Evolutionary conservation across 2,797 vertebrate genomes (phyloP).

Genomic region (Nyctibius grandis): DNA sequence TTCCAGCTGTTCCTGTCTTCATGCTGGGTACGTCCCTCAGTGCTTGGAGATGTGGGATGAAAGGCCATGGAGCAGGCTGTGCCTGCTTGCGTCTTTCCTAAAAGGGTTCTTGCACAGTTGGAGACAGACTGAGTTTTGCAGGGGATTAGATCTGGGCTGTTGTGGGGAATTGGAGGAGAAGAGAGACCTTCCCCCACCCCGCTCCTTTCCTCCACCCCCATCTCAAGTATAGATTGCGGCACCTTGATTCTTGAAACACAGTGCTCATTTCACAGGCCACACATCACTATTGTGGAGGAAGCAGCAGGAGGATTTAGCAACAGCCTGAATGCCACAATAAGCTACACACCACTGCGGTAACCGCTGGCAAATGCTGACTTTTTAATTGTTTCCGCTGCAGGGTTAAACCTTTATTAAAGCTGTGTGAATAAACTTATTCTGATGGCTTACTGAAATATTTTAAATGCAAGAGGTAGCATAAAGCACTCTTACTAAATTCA

Average conservation of each 20-base stretch:
- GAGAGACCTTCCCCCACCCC: background rate
- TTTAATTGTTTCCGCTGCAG: constrained; percentile 41
- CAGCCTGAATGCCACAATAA: constrained; percentile 26
- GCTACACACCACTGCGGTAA: background rate
- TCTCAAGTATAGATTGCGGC: background rate
- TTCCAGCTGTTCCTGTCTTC: background rate
- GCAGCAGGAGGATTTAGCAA: constrained; percentile 45
- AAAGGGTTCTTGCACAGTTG: background rate
- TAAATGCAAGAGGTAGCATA: background rate
- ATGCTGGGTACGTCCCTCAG: background rate
- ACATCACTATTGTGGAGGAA: constrained; percentile 45
- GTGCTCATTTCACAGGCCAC: constrained; percentile 44
- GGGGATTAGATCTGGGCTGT: background rate
- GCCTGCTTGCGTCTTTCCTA: background rate
- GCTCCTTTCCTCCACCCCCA: background rate
- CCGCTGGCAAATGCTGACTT: constrained; percentile 26
- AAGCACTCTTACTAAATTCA: background rate
- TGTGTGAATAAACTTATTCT: constrained; percentile 19
- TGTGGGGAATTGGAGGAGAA: background rate
- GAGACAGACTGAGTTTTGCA: background rate
- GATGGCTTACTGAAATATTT: constrained; percentile 29
- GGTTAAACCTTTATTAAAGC: constrained; percentile 31
- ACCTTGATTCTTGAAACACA: background rate
- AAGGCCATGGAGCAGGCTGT: background rate
- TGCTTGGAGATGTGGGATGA: background rate